phyloP scores from a whole-genome alignment of 2,888 invertebrate genomes.

The Celastrina argiolus region DNA sequence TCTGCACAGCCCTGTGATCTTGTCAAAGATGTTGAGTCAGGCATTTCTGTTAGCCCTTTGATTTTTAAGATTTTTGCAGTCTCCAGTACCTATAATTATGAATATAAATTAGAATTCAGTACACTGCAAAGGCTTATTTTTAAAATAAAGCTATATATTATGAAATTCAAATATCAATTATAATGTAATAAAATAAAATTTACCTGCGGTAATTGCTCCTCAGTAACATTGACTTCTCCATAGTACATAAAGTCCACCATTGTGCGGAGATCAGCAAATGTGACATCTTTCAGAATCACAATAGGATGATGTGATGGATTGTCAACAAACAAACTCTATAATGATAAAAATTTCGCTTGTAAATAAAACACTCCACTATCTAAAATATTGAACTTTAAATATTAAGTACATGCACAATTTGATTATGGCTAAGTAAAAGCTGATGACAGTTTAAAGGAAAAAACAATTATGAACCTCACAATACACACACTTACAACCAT shows the following conservation, averaged over 20 bases:
- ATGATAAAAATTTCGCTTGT: slow-evolving; percentile 5
- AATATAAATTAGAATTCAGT: no score
- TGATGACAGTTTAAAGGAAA: no score
- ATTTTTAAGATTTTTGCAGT: slow-evolving; percentile 93
- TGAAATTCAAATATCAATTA: neutral
- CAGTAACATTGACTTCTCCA: slow-evolving; percentile 94
- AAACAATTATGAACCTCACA: no score
- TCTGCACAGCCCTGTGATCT: slow-evolving; percentile 82
- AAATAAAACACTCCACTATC: no score
- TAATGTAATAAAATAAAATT: slow-evolving; percentile 1
- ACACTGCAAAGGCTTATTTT: no score
- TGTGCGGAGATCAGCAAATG: slow-evolving; percentile 89
- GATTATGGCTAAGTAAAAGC: no score
- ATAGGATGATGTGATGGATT: slow-evolving; percentile 94
- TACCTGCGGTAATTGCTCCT: slow-evolving; percentile 89
- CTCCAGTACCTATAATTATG: slow-evolving; percentile 79
- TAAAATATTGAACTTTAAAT: no score
- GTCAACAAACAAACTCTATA: slow-evolving; percentile 87
- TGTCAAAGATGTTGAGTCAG: slow-evolving; percentile 84
- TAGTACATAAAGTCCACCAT: slow-evolving; percentile 96
- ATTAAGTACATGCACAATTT: no score
- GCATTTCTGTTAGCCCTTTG: slow-evolving; percentile 92
- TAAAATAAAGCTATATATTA: no score
- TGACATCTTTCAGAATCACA: slow-evolving; percentile 92
- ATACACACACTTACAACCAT: no score